Evolutionary conservation across 1,140 invertebrate species (phyloP).

Genomic region (Drosophila nigromelanica): DNA sequence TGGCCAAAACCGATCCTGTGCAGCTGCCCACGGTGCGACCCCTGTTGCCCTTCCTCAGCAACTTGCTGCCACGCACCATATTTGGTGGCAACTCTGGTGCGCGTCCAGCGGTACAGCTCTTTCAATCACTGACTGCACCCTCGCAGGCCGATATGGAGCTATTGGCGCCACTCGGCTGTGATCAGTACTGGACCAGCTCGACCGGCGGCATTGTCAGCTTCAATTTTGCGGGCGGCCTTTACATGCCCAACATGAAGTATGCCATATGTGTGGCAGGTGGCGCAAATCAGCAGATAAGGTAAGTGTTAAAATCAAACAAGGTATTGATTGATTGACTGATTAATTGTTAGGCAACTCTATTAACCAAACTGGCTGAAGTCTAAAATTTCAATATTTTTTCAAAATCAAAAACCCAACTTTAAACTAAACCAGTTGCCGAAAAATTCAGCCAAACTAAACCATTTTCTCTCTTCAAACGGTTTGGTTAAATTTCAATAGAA

Average conservation of each 20-base stretch:
- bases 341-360: no score
- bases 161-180: slow-evolving; percentile 62
- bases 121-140: slow-evolving; percentile 43
- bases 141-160: slow-evolving; percentile 50
- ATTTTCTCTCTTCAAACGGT: no score
- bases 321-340: neutral
- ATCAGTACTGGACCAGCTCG: slow-evolving; percentile 57
- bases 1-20: neutral
- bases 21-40: slow-evolving; percentile 52
- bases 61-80: slow-evolving; percentile 62
- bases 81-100: slow-evolving; percentile 45
- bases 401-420: no score
- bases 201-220: slow-evolving; percentile 64
- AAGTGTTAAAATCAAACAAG: neutral
- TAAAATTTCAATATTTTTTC: no score
- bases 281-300: slow-evolving; percentile 62
- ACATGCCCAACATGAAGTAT: slow-evolving; percentile 62
- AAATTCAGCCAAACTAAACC: no score
- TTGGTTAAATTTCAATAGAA: no score
- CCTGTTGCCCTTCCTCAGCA: slow-evolving; percentile 54
- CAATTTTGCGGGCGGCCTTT: slow-evolving; percentile 62
- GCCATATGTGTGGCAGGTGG: slow-evolving; percentile 60
- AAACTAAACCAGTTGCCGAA: no score
- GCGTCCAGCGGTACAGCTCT: slow-evolving; percentile 56
- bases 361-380: no score